Evolutionary conservation across 2,797 vertebrate genomes (phyloP), one percentile per base, ranked within the genome.

Genomic region (Malurus leucopterus): DNA sequence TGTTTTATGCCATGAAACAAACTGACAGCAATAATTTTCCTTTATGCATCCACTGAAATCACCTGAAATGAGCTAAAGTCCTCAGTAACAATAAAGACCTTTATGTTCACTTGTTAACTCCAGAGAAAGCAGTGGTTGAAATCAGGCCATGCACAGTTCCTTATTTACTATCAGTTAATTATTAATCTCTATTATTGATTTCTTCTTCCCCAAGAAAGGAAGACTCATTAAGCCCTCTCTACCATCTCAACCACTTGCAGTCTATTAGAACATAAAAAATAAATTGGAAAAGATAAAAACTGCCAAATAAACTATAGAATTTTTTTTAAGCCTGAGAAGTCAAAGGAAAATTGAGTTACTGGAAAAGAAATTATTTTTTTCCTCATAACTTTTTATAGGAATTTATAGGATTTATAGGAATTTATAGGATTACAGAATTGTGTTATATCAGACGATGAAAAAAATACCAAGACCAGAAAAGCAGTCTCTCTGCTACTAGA

Each of bases 91-190:
- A 58, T 26, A 34, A 44, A 12, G 15, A n/a, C 16, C 8, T 8
- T 62, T 70, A 61, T 8, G 18, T 46, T 74, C 27, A 34, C 9
- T 83, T n/a, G 23, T 24, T 55, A 63, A 8, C 34, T 61, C 61
- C 19, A 24, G 41, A 76, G 19, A 84, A 91, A 63, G 7, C 5
- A 51, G 27, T 11, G 15, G 34, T 27, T 63, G 6, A 77, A 73
- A 80, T 19, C 8, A 53, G 15, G 4, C 30, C 50, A 38, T 11
- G 43, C 27, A 65, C 11, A 29, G 11, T 34, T 69, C 27, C 24
- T 40, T 19, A 61, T 74, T 85, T 84, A 57, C 27, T 90, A 69
- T 88, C 49, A 67, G 38, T 76, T 91, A 93, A 89, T 92, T 84
- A 62, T 27, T 75, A 78, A 43, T 57, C 30, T 53, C 16, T 62